These are phyloP conservation scores for Dicrurus megarhynchus DNA, from an alignment of 2,113 vertebrate genomes.

Conservation along the genomic window DNA sequence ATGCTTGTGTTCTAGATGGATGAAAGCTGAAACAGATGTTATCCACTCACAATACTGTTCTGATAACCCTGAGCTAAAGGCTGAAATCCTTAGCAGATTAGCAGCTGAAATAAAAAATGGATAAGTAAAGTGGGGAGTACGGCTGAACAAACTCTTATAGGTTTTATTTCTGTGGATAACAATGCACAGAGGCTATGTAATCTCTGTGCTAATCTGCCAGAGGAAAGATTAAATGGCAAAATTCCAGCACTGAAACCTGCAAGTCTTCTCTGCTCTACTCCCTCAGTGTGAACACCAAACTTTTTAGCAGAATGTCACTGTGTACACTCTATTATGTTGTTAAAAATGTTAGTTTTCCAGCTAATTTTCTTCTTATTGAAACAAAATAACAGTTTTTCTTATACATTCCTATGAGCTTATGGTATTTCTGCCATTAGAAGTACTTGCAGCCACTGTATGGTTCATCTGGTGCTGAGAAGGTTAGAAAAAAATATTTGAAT, in stretches of 20 bases:
- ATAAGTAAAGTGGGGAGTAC: background rate
- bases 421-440: background rate
- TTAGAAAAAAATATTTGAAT: background rate
- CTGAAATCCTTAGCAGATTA: constrained; percentile 57
- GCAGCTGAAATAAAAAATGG: constrained; percentile 45
- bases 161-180: constrained; percentile 34
- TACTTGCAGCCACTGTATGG: background rate
- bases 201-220: background rate
- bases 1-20: constrained; percentile 17
- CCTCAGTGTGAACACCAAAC: background rate
- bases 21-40: constrained; percentile 64
- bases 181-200: background rate
- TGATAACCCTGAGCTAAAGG: constrained; percentile 47
- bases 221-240: constrained; percentile 59
- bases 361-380: background rate
- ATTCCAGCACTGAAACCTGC: background rate
- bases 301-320: background rate
- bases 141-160: background rate
- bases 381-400: background rate
- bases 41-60: constrained; percentile 7
- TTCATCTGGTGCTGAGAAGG: background rate
- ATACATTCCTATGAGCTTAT: background rate
- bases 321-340: background rate
- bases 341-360: background rate
- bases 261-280: background rate